These are phyloP conservation scores for Heterodera carotae DNA, from an alignment of 1,140 invertebrate genomes.

Conservation along the genomic window DNA sequence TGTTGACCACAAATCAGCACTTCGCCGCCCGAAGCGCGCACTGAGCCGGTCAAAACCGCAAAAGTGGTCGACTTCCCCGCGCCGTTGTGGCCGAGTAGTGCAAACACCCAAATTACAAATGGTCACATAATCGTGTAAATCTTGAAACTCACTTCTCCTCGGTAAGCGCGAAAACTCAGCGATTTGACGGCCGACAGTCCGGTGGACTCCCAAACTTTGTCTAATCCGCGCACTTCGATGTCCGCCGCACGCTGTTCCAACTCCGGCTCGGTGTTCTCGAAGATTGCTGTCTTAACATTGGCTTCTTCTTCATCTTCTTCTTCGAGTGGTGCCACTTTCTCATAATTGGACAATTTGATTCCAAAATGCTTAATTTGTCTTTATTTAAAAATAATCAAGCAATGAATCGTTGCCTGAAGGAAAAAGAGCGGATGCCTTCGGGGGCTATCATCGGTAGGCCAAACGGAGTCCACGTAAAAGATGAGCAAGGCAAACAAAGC, in stretches of 20 bases:
- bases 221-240: constrained; percentile 47
- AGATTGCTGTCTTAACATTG: constrained; percentile 25
- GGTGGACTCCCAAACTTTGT: constrained; percentile 45
- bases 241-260: constrained; percentile 45
- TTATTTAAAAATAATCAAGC: background rate
- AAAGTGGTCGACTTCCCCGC: constrained; percentile 53
- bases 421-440: constrained; percentile 49
- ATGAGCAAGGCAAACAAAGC: constrained; percentile 40
- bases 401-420: constrained; percentile 21
- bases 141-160: constrained; percentile 49
- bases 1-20: constrained; percentile 42
- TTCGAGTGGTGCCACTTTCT: background rate
- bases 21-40: constrained; percentile 33
- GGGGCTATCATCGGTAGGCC: constrained; percentile 47
- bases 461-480: constrained; percentile 50
- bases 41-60: constrained; percentile 46
- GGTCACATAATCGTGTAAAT: too few species aligned
- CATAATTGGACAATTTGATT: background rate
- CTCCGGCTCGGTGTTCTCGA: constrained; percentile 41
- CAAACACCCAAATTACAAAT: too few species aligned
- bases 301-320: constrained; percentile 37
- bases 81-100: constrained; percentile 55
- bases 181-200: constrained; percentile 50
- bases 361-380: background rate
- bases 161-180: constrained; percentile 48